Conservation (phyloP, 2,113 vertebrate species). For the Prinia subflava region DNA sequence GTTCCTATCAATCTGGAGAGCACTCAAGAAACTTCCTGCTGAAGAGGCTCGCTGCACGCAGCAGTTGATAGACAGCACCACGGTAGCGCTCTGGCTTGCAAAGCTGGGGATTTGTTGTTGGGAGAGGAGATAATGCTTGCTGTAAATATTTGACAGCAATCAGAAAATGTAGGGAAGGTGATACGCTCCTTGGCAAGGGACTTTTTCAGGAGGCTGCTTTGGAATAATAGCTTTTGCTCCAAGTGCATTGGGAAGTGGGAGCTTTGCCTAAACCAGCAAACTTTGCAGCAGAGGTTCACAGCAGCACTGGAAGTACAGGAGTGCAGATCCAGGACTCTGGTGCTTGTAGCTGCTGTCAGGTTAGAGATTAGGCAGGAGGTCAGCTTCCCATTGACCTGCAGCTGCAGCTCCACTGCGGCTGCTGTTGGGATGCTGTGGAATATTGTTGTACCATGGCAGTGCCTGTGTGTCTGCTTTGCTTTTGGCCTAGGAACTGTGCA, state of each 20-base stretch:
- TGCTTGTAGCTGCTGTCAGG: slow-evolving; percentile 2
- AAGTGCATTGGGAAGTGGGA: neutral
- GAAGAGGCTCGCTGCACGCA: slow-evolving; percentile 13
- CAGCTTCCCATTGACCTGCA: neutral
- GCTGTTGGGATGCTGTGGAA: neutral
- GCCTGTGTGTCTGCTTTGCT: neutral
- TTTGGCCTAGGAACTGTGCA: neutral
- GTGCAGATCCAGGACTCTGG: neutral
- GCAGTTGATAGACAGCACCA: neutral
- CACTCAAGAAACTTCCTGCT: slow-evolving; percentile 65
- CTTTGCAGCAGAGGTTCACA: neutral
- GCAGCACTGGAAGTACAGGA: neutral
- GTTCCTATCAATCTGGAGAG: slow-evolving; percentile 65
- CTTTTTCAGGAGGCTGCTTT: slow-evolving; percentile 37
- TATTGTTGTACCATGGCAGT: neutral
- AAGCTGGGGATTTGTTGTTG: neutral
- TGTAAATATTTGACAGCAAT: neutral
- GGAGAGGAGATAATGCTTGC: neutral
- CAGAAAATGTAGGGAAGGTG: neutral
- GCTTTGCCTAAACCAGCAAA: slow-evolving; percentile 38
- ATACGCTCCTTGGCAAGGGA: neutral
- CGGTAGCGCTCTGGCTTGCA: neutral
- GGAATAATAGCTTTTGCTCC: neutral
- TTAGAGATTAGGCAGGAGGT: neutral
- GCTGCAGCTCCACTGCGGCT: neutral